Conservation (phyloP, 2,797 vertebrate genomes). For the Mycteria americana region DNA sequence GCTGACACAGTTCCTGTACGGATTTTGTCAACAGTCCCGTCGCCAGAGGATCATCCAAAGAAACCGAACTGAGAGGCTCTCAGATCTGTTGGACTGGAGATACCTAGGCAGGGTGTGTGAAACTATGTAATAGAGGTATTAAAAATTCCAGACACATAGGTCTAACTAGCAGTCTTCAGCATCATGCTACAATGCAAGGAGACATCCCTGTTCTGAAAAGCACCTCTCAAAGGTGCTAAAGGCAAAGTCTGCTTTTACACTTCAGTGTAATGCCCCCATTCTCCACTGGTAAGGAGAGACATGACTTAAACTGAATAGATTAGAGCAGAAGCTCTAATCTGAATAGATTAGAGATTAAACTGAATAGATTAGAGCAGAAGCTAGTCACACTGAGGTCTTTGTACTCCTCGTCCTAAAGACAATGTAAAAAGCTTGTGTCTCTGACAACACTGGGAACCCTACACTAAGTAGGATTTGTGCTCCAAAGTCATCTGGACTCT, state of each 20-base stretch:
- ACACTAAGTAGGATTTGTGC: neutral
- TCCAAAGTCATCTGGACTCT: neutral
- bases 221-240: neutral
- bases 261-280: neutral
- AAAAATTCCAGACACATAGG: neutral
- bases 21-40: constrained; percentile 92
- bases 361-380: neutral
- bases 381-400: neutral
- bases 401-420: neutral
- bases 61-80: constrained; percentile 93
- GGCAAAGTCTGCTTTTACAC: neutral
- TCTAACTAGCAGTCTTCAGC: neutral
- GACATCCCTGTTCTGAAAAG: neutral
- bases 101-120: constrained; percentile 88
- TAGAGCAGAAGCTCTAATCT: too few species aligned
- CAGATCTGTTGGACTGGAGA: constrained; percentile 94
- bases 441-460: neutral
- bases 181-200: neutral
- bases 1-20: constrained; percentile 93
- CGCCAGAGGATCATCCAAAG: constrained; percentile 95
- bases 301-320: neutral
- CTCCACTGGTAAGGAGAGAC: neutral
- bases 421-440: neutral
- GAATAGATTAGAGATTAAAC: neutral
- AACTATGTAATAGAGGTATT: neutral